These are phyloP conservation scores for Scortum barcoo DNA, from an alignment of 2,113 vertebrate genomes.

Conservation along the genomic window DNA sequence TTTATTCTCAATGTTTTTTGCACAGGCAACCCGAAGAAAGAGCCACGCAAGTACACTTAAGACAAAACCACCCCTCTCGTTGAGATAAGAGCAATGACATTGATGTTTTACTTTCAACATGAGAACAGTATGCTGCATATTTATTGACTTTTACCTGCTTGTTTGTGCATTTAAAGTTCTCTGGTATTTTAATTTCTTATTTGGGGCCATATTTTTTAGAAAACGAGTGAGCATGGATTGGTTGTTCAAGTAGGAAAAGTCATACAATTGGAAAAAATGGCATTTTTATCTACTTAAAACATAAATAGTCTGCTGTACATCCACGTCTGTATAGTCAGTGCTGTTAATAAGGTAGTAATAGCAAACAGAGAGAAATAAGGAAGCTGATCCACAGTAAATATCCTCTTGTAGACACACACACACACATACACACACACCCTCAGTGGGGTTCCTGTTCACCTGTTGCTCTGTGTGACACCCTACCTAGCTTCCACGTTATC, in stretches of 20 bases:
- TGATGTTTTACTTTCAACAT: background rate
- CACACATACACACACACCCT: conserved; percentile 15
- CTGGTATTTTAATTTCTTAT: background rate
- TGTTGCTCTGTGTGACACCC: conserved; percentile 70
- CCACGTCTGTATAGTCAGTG: background rate
- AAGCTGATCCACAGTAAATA: conserved; percentile 50
- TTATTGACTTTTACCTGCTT: background rate
- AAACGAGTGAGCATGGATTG: background rate
- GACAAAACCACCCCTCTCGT: background rate
- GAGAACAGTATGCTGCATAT: background rate
- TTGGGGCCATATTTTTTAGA: background rate
- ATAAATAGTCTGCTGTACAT: background rate
- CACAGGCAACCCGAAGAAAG: background rate
- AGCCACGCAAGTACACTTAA: background rate
- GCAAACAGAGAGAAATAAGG: conserved; percentile 29
- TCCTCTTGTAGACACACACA: background rate
- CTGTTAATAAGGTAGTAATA: background rate
- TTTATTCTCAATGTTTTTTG: background rate
- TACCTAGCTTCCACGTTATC: conserved; percentile 84
- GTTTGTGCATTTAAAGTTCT: background rate
- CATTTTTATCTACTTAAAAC: background rate
- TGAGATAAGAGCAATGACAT: background rate
- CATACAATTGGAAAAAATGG: background rate
- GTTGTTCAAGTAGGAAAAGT: background rate
- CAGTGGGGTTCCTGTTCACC: conserved; percentile 72